Conservation (phyloP, 2,888 invertebrate species). For the Sesamia inferens region DNA sequence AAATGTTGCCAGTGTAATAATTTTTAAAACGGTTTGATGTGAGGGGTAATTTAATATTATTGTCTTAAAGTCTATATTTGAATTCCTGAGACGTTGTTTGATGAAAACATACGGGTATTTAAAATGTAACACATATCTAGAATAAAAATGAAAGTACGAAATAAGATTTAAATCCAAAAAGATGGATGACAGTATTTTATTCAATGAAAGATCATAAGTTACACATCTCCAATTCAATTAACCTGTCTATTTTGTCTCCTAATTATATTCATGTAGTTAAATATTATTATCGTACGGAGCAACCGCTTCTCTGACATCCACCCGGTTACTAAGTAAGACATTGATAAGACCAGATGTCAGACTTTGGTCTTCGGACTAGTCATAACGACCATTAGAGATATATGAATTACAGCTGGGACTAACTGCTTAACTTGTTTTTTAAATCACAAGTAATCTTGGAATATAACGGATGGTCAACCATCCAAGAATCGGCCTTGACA, state of each 20-base stretch:
- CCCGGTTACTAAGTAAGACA: neutral
- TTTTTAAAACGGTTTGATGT: slow-evolving; percentile 47
- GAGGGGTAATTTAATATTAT: slow-evolving; percentile 53
- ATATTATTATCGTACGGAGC: neutral
- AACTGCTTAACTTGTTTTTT: neutral
- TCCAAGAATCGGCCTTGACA: neutral
- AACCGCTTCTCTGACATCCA: neutral
- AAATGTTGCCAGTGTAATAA: slow-evolving; percentile 34
- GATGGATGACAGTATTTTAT: too few relatives aligned
- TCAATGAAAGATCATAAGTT: too few relatives aligned
- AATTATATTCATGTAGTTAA: neutral
- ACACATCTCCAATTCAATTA: too few relatives aligned
- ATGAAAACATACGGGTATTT: slow-evolving; percentile 30
- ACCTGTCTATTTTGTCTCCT: neutral
- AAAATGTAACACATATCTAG: neutral
- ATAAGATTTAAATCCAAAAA: too few relatives aligned
- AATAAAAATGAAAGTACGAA: too few relatives aligned
- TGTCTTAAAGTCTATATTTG: slow-evolving; percentile 62
- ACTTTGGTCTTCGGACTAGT: neutral
- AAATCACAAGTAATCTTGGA: too few relatives aligned
- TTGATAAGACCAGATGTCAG: neutral
- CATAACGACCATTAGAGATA: neutral
- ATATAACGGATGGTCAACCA: neutral
- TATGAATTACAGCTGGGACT: neutral
- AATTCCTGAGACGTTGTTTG: slow-evolving; percentile 61